Conservation (phyloP, 2,797 vertebrate species). For the Pangasius larnaudii region DNA sequence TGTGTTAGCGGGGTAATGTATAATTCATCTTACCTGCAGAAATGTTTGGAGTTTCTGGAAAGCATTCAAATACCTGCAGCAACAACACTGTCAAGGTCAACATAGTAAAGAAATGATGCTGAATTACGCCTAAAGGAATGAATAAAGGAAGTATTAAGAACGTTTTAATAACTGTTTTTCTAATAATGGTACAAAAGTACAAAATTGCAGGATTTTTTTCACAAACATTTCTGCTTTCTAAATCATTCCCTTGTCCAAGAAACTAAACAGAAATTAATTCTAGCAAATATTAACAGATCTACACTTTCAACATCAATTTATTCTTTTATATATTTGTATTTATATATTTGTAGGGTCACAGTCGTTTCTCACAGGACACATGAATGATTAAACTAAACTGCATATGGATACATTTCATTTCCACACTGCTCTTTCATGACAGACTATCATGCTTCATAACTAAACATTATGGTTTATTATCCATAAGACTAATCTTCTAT, state of each 20-base stretch:
- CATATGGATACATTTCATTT: background rate
- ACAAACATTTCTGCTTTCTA: background rate
- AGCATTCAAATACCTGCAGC: background rate
- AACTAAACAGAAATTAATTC: background rate
- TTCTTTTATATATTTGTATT: background rate
- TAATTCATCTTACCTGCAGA: background rate
- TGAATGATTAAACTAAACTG: background rate
- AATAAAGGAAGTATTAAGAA: background rate
- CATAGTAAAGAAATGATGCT: background rate
- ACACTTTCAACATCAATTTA: background rate
- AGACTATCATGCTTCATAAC: background rate
- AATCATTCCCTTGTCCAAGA: background rate
- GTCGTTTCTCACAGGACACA: background rate
- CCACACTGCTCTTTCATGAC: too few species aligned
- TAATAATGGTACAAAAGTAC: slow-evolving; percentile 14
- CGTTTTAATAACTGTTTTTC: slow-evolving; percentile 3
- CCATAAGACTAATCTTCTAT: background rate
- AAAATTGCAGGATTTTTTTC: background rate
- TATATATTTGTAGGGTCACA: background rate
- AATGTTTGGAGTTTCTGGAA: background rate
- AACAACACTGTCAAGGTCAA: background rate
- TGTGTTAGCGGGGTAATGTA: background rate
- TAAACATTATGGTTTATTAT: background rate
- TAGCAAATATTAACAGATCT: background rate
- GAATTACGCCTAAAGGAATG: background rate